Percentiles rank a stretch among this genome's conserved stretches.
These are phyloP conservation scores for Lethrus apterus DNA, from an alignment of 1,140 invertebrate genomes.

Conservation along the genomic window DNA sequence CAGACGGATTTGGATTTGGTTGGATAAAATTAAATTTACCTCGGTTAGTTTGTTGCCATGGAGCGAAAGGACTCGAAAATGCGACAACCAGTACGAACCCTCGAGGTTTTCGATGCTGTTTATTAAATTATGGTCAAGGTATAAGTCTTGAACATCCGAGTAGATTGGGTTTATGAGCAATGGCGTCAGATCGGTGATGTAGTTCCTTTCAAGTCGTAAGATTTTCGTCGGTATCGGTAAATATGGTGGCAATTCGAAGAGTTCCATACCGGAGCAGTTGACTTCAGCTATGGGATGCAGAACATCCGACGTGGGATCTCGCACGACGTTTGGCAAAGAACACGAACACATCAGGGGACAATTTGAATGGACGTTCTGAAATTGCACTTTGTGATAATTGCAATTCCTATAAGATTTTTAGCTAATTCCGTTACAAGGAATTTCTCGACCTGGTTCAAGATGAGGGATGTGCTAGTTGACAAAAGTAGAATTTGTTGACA, in stretches of 20 bases:
- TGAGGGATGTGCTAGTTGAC: no score
- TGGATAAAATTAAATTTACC: conserved; percentile 38
- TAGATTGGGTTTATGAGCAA: conserved; percentile 60
- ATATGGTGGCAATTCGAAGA: conserved; percentile 46
- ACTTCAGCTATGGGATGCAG: conserved; percentile 46
- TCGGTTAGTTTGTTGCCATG: conserved; percentile 63
- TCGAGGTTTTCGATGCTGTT: conserved; percentile 63
- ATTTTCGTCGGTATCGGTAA: conserved; percentile 51
- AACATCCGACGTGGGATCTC: conserved; percentile 35
- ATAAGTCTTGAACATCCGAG: conserved; percentile 58
- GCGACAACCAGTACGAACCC: conserved; percentile 65
- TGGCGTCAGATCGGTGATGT: conserved; percentile 34
- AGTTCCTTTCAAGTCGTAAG: conserved; percentile 48
- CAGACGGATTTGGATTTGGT: neutral
- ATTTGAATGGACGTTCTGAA: conserved; percentile 23
- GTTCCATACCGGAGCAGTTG: conserved; percentile 47
- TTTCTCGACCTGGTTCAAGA: no score
- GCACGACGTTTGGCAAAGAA: conserved; percentile 43
- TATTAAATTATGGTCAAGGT: conserved; percentile 68
- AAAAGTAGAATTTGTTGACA: no score
- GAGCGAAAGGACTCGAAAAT: conserved; percentile 66
- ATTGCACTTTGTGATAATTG: conserved; percentile 31
- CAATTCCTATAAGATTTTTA: conserved; percentile 26
- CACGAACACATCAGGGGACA: conserved; percentile 37
- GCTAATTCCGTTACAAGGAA: no score